Evolutionary conservation across 2,797 vertebrate species (phyloP), one percentile per base, ranked within the genome.

Genomic region (Tolypeutes matacus): DNA sequence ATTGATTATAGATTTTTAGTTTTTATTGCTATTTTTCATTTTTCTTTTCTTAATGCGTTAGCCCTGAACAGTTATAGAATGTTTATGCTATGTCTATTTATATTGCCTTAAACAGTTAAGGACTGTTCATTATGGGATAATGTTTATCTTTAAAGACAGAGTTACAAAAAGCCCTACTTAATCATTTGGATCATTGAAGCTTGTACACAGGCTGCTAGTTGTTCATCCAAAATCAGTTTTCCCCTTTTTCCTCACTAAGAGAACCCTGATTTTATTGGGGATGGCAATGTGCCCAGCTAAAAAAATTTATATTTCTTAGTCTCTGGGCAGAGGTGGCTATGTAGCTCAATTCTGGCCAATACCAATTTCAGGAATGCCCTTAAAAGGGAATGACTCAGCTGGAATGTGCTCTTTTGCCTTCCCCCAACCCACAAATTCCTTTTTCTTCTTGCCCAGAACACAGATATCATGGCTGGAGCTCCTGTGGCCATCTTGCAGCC

Each of bases 231-330:
- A 90, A 76, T 91, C 70, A 65, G 21, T 78, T 75, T 85, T 81
- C 18, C 21, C 34, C 21, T 20, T 96, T 46, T 91, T 86, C 72
- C 15, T 89, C 64, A 89, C 64, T 53, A 86, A 88, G 42, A 93
- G 70, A 93, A 94, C 6, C 49, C 49, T 82, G 72, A 69, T 69
- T 91, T 91, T 93, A 56, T 64, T 82, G 56, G 21, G 29, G 20
- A 62, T 91, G 76, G 77, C 76, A 95, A 36, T 31, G 31, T 86
- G 76, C 56, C 60, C 78, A 69, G 15, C 27, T 46, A 46, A 39
- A 85, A 96, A 83, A 91, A 86, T 86, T 82, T 91, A 14, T 25
- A 51, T 91, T 94, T 93, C 49, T 36, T 81, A n/a, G 60, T 51
- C 21, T 87, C 31, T 18, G 84, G 60, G 42, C 36, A 64, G 72